phyloP scores from a whole-genome alignment of 2,113 vertebrate species.

The Lasiurus borealis region DNA sequence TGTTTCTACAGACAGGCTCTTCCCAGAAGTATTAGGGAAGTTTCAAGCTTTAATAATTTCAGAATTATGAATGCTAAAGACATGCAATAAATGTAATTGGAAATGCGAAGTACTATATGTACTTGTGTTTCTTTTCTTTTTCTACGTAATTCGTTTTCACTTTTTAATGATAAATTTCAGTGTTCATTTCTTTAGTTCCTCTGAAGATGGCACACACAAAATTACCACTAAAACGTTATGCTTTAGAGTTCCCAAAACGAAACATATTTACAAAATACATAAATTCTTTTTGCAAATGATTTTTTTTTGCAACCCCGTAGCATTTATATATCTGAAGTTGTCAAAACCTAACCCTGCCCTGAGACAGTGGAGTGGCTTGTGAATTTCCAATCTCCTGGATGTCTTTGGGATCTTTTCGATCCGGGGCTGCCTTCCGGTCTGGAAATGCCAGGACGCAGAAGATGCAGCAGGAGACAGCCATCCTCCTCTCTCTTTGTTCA shows the following conservation, averaged over 20 bases:
- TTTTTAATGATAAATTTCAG: neutral
- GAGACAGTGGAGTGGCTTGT: neutral
- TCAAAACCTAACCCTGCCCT: neutral
- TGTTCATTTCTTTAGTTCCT: conserved; percentile 26
- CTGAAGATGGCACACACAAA: neutral
- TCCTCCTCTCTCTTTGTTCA: neutral
- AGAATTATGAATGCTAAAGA: conserved; percentile 45
- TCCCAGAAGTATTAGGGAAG: neutral
- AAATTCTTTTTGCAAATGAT: neutral
- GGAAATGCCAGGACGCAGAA: neutral
- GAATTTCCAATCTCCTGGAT: neutral
- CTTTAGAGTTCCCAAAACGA: neutral
- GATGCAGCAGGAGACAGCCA: neutral
- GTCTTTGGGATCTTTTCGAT: neutral
- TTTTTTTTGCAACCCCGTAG: neutral
- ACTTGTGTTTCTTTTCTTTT: conserved; percentile 15
- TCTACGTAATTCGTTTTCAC: neutral
- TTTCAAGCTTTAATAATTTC: conserved; percentile 21
- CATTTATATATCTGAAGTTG: neutral
- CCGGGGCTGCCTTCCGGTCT: neutral
- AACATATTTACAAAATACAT: neutral
- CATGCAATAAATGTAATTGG: neutral
- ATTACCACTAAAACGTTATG: neutral
- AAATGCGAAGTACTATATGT: neutral
- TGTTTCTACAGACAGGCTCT: neutral